phyloP scores from a whole-genome alignment of 2,888 invertebrate genomes.

The Diogma glabrata region DNA sequence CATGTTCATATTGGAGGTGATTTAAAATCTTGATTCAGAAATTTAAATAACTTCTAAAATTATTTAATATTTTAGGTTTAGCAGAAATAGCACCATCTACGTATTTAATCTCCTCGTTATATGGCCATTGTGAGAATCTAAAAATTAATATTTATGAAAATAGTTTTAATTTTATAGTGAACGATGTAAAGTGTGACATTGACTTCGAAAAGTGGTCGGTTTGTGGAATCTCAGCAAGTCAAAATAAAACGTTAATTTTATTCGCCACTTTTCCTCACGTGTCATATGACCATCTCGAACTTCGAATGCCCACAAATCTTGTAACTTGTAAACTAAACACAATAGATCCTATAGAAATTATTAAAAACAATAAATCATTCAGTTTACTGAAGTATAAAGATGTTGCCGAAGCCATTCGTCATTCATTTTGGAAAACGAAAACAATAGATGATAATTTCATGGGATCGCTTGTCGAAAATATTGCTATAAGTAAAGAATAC shows the following conservation, averaged over 20 bases:
- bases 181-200: not conserved
- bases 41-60: too few species aligned
- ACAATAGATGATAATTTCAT: slow-evolving; percentile 2
- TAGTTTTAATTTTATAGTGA: not conserved
- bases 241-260: not conserved
- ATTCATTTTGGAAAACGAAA: not conserved
- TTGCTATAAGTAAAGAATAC: slow-evolving; percentile 1
- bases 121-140: not conserved
- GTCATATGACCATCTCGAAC: slow-evolving; percentile 1
- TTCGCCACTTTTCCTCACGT: not conserved
- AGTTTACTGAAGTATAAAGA: not conserved
- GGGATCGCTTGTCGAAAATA: not conserved
- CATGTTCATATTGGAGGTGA: not conserved
- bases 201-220: not conserved
- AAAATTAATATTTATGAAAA: not conserved
- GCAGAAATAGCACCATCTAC: not conserved
- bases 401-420: not conserved
- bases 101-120: not conserved
- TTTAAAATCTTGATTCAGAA: too few species aligned
- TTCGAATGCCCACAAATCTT: not conserved
- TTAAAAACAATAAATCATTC: not conserved
- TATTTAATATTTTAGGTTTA: too few species aligned
- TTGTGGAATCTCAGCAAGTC: not conserved
- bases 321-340: not conserved
- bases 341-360: not conserved